These are phyloP conservation scores for Melipona quadrifasciata DNA, from an alignment of 1,140 invertebrate species.

Conservation along the genomic window DNA sequence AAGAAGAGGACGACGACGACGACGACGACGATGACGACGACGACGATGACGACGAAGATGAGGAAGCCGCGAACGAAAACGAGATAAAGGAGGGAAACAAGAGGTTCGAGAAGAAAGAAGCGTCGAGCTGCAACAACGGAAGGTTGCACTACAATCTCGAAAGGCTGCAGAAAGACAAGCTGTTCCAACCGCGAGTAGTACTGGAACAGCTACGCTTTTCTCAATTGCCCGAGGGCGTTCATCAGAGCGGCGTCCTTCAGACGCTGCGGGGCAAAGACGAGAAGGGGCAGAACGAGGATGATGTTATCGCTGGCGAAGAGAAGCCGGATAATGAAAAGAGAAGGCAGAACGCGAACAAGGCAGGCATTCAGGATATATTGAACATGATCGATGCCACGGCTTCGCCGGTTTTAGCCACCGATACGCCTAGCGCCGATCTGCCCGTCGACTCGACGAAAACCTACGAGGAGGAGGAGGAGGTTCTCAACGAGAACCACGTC, in stretches of 20 bases:
- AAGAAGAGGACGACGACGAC: constrained; percentile 47
- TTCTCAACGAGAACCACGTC: constrained; percentile 45
- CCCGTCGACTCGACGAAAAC: constrained; percentile 68
- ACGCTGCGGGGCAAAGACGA: constrained; percentile 28
- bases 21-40: constrained; percentile 47
- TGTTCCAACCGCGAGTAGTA: constrained; percentile 77
- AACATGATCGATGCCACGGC: constrained; percentile 75
- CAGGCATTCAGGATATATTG: constrained; percentile 74
- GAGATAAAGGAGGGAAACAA: constrained; percentile 30
- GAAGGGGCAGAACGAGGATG: constrained; percentile 59
- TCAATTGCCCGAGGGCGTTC: constrained; percentile 55
- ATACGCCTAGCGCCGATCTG: constrained; percentile 67
- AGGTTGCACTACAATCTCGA: constrained; percentile 65
- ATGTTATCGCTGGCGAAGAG: constrained; percentile 46
- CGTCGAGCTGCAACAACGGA: constrained; percentile 22
- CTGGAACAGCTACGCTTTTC: constrained; percentile 75
- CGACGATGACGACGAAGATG: constrained; percentile 18
- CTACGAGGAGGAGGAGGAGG: constrained; percentile 17
- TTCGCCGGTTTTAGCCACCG: constrained; percentile 67
- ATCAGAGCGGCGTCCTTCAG: constrained; percentile 56
- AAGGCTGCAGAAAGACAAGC: constrained; percentile 71
- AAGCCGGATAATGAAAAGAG: constrained; percentile 63
- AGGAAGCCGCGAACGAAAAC: constrained; percentile 12
- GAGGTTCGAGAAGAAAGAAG: constrained; percentile 44
- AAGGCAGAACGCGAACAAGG: constrained; percentile 59